Percentiles rank a stretch among this genome's conserved stretches.
Evolutionary conservation across 2,797 vertebrate species (phyloP).

Genomic region (Phataginus tetradactyla): DNA sequence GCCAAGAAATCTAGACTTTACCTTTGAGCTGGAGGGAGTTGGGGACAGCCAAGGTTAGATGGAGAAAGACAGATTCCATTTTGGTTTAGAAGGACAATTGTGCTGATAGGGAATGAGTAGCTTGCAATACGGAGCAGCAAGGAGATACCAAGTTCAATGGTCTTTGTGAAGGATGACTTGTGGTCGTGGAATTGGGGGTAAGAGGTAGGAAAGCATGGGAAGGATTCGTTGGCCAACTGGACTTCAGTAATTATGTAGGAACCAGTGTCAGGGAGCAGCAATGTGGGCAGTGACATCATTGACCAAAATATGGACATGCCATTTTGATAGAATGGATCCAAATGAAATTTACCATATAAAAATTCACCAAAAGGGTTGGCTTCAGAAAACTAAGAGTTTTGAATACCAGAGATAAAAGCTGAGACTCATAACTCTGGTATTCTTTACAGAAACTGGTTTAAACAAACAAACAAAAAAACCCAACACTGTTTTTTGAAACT

Average conservation of each 20-base stretch:
- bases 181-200: not conserved
- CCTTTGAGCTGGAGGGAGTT: not conserved
- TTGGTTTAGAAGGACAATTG: not conserved
- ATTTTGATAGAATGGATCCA: not conserved
- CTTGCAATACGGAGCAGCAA: not conserved
- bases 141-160: not conserved
- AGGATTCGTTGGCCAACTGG: not conserved
- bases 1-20: not conserved
- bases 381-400: not conserved
- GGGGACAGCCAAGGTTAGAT: not conserved
- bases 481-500: not conserved
- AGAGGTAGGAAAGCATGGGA: too few relatives aligned
- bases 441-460: not conserved
- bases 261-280: too few relatives aligned
- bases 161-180: not conserved
- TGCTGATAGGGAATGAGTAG: not conserved
- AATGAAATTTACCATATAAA: not conserved
- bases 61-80: not conserved
- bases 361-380: not conserved
- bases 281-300: not conserved
- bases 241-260: not conserved
- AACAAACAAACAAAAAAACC: not conserved
- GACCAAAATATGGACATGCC: not conserved
- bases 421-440: not conserved
- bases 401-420: not conserved